phyloP scores from a whole-genome alignment of 2,888 invertebrate species.

The Cryptocheilus praepositus region DNA sequence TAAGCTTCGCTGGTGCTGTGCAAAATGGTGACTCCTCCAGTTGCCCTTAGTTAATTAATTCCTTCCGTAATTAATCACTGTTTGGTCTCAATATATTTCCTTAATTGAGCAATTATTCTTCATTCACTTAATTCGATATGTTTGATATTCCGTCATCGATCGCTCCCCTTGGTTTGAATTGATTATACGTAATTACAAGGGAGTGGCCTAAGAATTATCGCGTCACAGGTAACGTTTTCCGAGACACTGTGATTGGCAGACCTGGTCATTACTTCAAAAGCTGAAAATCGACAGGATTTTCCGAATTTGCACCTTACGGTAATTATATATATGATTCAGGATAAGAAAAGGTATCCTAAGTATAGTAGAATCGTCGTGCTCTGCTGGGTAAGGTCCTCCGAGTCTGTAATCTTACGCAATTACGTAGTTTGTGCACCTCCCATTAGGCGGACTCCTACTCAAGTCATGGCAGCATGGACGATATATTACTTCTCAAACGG shows the following conservation, averaged over 20 bases:
- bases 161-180: neutral
- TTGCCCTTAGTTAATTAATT: too few species aligned
- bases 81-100: too few species aligned
- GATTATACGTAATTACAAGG: neutral
- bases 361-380: constrained; percentile 25
- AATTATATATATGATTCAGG: constrained; percentile 56
- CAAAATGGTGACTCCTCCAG: too few species aligned
- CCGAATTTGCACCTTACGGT: constrained; percentile 70
- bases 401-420: constrained; percentile 67
- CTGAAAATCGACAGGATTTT: constrained; percentile 56
- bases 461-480: constrained; percentile 37
- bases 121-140: too few species aligned
- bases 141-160: too few species aligned
- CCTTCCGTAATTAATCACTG: too few species aligned
- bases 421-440: constrained; percentile 61
- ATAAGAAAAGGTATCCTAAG: constrained; percentile 48
- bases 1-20: too few species aligned
- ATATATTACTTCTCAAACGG: neutral
- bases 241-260: constrained; percentile 37
- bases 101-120: too few species aligned
- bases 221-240: constrained; percentile 19
- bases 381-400: constrained; percentile 40
- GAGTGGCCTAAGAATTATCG: too few species aligned
- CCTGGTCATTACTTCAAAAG: constrained; percentile 59
- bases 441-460: constrained; percentile 46